phyloP scores from a whole-genome alignment of 2,113 vertebrate genomes.

The Phaethornis superciliosus region DNA sequence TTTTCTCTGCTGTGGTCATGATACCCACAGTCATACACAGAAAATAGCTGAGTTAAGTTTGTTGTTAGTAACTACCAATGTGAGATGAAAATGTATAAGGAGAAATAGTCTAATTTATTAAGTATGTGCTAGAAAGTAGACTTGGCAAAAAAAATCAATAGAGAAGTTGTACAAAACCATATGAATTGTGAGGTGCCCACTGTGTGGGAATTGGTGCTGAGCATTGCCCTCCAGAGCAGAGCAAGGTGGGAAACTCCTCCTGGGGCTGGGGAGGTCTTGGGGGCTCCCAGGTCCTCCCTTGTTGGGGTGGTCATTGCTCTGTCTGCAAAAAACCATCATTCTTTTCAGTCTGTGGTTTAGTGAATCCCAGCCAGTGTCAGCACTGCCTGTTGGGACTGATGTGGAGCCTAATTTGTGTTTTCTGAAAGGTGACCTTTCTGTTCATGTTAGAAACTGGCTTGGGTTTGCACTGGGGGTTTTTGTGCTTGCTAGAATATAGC shows the following conservation, averaged over 20 bases:
- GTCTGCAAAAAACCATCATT: not conserved
- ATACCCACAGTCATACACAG: not conserved
- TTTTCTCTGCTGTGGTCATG: not conserved
- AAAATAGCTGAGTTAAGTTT: not conserved
- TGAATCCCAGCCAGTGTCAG: not conserved
- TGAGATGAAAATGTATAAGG: not conserved
- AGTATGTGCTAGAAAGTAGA: not conserved
- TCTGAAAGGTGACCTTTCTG: not conserved
- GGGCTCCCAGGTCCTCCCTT: not conserved
- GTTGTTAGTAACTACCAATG: not conserved
- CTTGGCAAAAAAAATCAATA: not conserved
- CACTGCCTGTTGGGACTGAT: too few species aligned
- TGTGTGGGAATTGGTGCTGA: too few species aligned
- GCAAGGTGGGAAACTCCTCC: fast-evolving
- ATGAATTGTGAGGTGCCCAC: too few species aligned
- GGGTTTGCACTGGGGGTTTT: not conserved
- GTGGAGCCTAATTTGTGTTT: not conserved
- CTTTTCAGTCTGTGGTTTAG: too few species aligned
- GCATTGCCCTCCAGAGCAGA: not conserved
- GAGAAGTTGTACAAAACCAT: not conserved
- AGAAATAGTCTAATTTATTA: not conserved
- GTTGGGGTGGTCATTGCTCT: not conserved
- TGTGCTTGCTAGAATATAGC: not conserved
- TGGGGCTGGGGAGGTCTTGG: not conserved
- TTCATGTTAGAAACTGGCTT: not conserved